Evolutionary conservation across 2,888 invertebrate species (phyloP).

Genomic region (Drosophila rubida): DNA sequence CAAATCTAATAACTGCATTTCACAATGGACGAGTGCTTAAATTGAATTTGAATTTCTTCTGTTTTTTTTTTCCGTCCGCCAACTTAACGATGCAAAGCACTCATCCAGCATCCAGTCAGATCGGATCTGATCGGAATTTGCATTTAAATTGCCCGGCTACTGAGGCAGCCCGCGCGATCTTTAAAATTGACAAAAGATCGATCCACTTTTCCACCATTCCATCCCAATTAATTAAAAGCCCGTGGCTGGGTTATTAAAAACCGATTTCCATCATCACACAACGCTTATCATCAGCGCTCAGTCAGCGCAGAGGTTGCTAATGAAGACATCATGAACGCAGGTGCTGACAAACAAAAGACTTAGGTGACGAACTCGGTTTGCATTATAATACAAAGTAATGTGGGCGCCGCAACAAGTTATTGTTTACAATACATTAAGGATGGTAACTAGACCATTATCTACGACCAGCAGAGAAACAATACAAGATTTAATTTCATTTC

Average conservation of each 20-base stretch:
- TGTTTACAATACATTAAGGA: conserved; percentile 15
- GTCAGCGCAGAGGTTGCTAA: conserved; percentile 31
- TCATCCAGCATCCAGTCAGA: conserved; percentile 45
- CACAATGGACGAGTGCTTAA: conserved; percentile 67
- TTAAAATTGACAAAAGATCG: conserved; percentile 54
- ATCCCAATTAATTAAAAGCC: conserved; percentile 68
- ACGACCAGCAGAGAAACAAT: not conserved
- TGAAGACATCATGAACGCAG: conserved; percentile 66
- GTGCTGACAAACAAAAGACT: conserved; percentile 72
- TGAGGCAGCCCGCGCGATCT: conserved; percentile 44
- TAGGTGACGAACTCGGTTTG: conserved; percentile 67
- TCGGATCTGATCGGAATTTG: conserved; percentile 56
- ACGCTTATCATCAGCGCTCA: conserved; percentile 47
- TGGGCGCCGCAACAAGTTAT: conserved; percentile 30
- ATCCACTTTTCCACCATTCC: conserved; percentile 47
- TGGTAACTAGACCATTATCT: conserved; percentile 4
- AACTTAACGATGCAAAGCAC: conserved; percentile 75
- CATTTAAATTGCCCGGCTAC: conserved; percentile 71
- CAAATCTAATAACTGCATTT: conserved; percentile 81
- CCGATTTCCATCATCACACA: conserved; percentile 63
- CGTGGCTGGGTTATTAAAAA: conserved; percentile 72
- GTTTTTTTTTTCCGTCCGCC: conserved; percentile 17
- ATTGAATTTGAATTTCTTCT: conserved; percentile 60
- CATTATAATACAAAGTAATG: conserved; percentile 36
- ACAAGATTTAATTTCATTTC: not conserved